A percentile compares a stretch with the other conserved stretches of the same genome.
These are phyloP conservation scores for Oncorhynchus kisutch DNA, from an alignment of 2,113 vertebrate species.

Conservation along the genomic window DNA sequence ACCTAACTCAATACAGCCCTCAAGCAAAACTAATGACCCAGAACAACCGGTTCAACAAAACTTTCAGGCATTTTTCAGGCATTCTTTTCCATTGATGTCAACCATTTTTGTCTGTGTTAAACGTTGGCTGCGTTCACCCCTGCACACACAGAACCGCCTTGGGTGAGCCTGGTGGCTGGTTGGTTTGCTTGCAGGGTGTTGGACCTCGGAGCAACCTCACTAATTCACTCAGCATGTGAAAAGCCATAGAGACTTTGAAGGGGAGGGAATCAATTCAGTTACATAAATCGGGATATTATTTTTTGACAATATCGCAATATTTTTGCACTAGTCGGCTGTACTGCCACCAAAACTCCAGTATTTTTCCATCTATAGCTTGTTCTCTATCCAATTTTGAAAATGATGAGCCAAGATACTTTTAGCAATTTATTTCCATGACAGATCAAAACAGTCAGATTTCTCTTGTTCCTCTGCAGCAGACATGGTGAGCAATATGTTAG, in stretches of 20 bases:
- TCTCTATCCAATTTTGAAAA: too few species aligned
- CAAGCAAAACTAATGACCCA: slow-evolving; percentile 30
- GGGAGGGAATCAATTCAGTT: not conserved
- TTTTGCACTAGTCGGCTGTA: too few species aligned
- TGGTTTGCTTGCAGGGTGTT: slow-evolving; percentile 16
- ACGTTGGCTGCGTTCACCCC: slow-evolving; percentile 16
- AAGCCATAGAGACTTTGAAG: slow-evolving; percentile 16
- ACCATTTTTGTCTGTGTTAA: slow-evolving; percentile 20
- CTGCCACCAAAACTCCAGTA: too few species aligned
- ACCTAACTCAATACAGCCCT: not conserved
- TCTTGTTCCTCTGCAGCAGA: too few species aligned
- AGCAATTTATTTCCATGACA: too few species aligned
- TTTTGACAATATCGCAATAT: too few species aligned
- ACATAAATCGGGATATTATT: too few species aligned
- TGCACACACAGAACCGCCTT: not conserved
- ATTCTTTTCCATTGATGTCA: slow-evolving; percentile 50
- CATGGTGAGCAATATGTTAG: too few species aligned
- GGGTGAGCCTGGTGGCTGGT: not conserved
- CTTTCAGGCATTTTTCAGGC: too few species aligned
- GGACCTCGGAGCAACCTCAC: slow-evolving; percentile 25
- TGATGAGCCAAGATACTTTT: too few species aligned
- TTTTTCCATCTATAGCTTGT: too few species aligned
- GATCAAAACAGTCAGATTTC: too few species aligned
- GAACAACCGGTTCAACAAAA: slow-evolving; percentile 27
- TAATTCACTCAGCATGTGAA: slow-evolving; percentile 28